A percentile compares a stretch with the other conserved stretches of the same genome.
phyloP scores from a whole-genome alignment of 2,888 invertebrate species.

The Cosmia pyralina region DNA sequence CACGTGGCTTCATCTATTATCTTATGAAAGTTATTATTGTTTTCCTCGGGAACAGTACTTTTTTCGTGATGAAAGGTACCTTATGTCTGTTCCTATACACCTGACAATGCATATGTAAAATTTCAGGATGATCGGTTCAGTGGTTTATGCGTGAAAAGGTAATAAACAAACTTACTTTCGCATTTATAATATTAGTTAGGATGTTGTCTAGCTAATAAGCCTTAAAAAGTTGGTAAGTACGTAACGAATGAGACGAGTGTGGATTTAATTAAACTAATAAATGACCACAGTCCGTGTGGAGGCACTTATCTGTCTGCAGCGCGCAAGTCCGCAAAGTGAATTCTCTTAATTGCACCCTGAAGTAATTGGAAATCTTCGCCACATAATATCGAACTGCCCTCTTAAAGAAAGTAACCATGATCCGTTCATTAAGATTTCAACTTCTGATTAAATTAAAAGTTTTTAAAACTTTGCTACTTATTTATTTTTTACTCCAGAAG shows the following conservation, averaged over 20 bases:
- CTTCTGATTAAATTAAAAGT: conserved; percentile 72
- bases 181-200: too few relatives aligned
- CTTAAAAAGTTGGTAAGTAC: conserved; percentile 29
- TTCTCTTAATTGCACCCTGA: conserved; percentile 78
- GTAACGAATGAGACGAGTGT: conserved; percentile 59
- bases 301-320: conserved; percentile 74
- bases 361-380: conserved; percentile 79
- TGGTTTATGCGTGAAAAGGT: too few relatives aligned
- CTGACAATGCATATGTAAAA: too few relatives aligned
- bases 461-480: conserved; percentile 58
- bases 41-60: too few relatives aligned
- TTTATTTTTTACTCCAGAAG: conserved; percentile 49
- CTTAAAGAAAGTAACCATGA: conserved; percentile 70
- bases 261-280: conserved; percentile 78
- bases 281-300: conserved; percentile 69
- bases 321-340: conserved; percentile 72
- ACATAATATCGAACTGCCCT: conserved; percentile 70
- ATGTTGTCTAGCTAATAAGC: conserved; percentile 38
- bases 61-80: too few relatives aligned
- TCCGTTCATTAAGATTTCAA: conserved; percentile 75
- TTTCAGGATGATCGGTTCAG: too few relatives aligned
- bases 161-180: too few relatives aligned
- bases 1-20: too few relatives aligned
- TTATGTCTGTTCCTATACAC: too few relatives aligned
- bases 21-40: too few relatives aligned